Conservation (phyloP, 2,797 vertebrate genomes). For the Synaphobranchus kaupii region DNA sequence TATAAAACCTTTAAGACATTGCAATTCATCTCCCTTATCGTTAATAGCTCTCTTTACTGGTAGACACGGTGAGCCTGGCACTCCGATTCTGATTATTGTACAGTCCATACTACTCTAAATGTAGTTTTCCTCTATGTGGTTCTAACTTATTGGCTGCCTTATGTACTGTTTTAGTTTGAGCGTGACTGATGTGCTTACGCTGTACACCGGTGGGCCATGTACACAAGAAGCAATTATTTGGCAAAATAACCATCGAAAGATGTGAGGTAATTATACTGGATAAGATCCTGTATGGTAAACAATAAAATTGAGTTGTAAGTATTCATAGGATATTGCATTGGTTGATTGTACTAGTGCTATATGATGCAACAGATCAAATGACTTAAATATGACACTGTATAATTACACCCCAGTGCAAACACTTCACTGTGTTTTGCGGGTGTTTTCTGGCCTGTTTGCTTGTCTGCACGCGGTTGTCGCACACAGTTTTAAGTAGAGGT, state of each 20-base stretch:
- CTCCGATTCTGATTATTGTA: conserved; percentile 10
- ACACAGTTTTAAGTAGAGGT: background rate
- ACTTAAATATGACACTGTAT: background rate
- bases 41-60: conserved; percentile 23
- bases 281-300: background rate
- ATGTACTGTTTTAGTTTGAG: background rate
- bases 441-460: background rate
- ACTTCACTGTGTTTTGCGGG: background rate
- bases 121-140: background rate
- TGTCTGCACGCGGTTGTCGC: background rate
- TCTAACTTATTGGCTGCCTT: background rate
- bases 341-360: background rate
- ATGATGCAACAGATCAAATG: background rate
- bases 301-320: background rate
- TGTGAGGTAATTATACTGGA: background rate
- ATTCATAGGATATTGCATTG: background rate
- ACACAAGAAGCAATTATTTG: background rate
- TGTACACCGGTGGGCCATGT: background rate
- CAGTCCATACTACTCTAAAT: conserved; percentile 6
- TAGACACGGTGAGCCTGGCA: conserved; percentile 4
- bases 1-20: conserved; percentile 24
- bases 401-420: background rate
- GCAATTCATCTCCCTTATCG: conserved; percentile 12
- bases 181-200: background rate
- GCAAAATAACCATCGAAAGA: background rate